Base-by-base conservation (phyloP, 2,113 vertebrate species). In the Cervus canadensis region DNA sequence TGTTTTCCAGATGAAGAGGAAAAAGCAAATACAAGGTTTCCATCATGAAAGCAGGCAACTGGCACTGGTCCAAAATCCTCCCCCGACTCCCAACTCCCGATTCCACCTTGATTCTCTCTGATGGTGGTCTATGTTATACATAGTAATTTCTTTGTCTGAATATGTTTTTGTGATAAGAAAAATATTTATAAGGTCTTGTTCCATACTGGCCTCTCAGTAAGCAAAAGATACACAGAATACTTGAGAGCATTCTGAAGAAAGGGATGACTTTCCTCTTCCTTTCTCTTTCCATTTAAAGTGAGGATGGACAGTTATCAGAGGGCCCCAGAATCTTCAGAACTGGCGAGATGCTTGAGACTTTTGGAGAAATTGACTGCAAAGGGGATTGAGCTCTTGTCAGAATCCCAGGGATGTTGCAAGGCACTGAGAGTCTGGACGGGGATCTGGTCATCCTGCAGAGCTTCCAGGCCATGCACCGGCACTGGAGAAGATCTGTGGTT, bases 401-500 rank as follows among this genome's bases (percentile, higher is more conserved):
- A 81, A 40, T 64, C n/a, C n/a, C 43, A 67, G 33, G 28, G 7
- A 15, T 36, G 3, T 1, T n/a, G 40, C n/a, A 8, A 28, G 12
- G n/a, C 23, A 0, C 14, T 76, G 30, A 30, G 40, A 59, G n/a
- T 36, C 43, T 59, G 57, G 4, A 52, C 50, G 8, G 56, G 36
- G 45, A 26, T 36, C 28, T 21, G 16, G 12, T 40, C 36, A 57
- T 14, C 26, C 9, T n/a, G 11, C 14, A 40, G 4, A 26, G 4
- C 52, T 40, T 12, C 7, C 14, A 8, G 5, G 8, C 13, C 15
- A 12, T 16, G 7, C 21, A 6, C 8, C 0, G 0, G 6, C 3
- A 2, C 0, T 4, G 54, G 40, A 23, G 33, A 28, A 30, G 7
- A 78, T 30, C 0, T 36, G 14, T 33, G 10, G 21, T 33, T 60